phyloP scores from a whole-genome alignment of 1,140 invertebrate species.

The Halictus rubicundus region DNA sequence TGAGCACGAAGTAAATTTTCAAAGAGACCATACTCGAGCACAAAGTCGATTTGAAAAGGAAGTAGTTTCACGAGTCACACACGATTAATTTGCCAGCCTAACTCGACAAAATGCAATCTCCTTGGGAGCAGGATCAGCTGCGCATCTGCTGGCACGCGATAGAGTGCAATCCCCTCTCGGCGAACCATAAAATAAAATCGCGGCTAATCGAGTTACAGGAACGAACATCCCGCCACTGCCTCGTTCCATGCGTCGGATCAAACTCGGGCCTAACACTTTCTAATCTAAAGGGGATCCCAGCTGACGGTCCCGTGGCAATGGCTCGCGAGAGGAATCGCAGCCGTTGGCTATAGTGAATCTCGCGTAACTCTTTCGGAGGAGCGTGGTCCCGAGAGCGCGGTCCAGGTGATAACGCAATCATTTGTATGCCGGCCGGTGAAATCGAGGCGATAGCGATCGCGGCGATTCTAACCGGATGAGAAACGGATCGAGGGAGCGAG shows the following conservation, averaged over 20 bases:
- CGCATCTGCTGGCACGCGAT: not conserved
- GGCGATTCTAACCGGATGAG: not conserved
- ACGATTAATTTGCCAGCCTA: too few relatives aligned
- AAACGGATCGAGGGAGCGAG: not conserved
- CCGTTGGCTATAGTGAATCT: not conserved
- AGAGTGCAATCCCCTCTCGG: not conserved
- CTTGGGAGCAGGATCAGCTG: too few relatives aligned
- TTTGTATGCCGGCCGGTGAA: slow-evolving; percentile 33
- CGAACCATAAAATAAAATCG: not conserved
- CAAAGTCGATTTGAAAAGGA: too few relatives aligned
- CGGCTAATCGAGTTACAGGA: slow-evolving; percentile 3
- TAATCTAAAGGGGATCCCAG: not conserved
- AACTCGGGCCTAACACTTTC: not conserved
- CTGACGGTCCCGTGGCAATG: slow-evolving; percentile 11
- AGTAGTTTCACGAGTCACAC: too few relatives aligned
- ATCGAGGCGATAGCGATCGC: slow-evolving; percentile 42
- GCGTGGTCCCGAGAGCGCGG: slow-evolving; percentile 12
- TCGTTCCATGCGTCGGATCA: not conserved
- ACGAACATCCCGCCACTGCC: not conserved
- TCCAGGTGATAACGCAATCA: slow-evolving; percentile 34
- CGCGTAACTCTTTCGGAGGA: not conserved
- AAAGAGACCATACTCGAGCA: too few relatives aligned
- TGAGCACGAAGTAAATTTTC: too few relatives aligned
- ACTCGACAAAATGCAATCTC: too few relatives aligned
- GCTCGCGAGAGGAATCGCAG: not conserved